Evolutionary conservation across 2,888 invertebrate species (phyloP), one percentile per base, ranked within the genome.

Genomic region (Phanerotoma sp.): DNA sequence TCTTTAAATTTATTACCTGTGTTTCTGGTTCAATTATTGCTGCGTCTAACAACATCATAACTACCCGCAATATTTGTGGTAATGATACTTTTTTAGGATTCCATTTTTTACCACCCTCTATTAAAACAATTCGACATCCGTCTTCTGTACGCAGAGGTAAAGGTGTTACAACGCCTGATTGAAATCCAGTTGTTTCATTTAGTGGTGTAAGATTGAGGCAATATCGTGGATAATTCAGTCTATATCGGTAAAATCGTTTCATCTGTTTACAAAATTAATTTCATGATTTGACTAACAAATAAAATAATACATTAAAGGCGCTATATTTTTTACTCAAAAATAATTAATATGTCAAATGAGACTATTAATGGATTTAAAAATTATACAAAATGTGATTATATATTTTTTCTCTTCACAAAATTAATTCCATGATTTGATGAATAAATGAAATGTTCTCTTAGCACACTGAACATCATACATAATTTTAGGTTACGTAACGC

Each of bases 11-110:
- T n/a, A 21, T 37, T 47, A 74, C 77, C 79, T 92, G 92, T 0
- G 91, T 89, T 63, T 79, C 80, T 0, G 90, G 89, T 71, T 93
- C 92, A n/a, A 82, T 80, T 82, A 90, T 86, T 0, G 89, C 89
- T 0, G 87, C 85, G 72, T 89, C 86, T 49, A 91, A 77, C 0
- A 84, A 81, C 57, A 91, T 72, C 71, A 90, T 86, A 20, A 87
- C 80, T 0, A 86, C 84, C 51, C 86, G 84, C 70, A 90, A 89
- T 51, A 91, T 79, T 61, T 90, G 86, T 2, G 81, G 78, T 30
- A 90, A 65, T 0, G 83, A 77, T 11, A 88, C 83, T 52, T 84
- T 80, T 40, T 87, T 87, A 1, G 88, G 86, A 62, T 89, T 86
- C 92, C 92, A 92, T 72, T 83, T 86, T 62, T 81, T 84, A 73